Percentiles rank a stretch among this genome's conserved stretches.
Conservation (phyloP, 2,888 invertebrate species). For the Agrotis segetum region DNA sequence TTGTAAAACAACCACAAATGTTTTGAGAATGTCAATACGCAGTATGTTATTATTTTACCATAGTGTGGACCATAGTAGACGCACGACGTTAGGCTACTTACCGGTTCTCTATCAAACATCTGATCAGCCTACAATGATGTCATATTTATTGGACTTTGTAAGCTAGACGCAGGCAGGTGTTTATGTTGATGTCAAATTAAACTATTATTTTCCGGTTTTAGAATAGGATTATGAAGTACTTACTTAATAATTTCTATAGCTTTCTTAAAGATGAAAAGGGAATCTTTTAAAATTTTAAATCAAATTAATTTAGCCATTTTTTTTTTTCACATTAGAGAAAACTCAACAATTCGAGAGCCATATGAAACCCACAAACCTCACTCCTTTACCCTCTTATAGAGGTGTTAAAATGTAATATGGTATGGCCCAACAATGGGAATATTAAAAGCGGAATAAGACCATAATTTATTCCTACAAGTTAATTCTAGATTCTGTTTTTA, state of each 20-base stretch:
- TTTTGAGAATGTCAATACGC: not conserved
- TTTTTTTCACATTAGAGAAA: not conserved
- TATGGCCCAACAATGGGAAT: not conserved
- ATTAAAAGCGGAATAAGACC: not conserved
- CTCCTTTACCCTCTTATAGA: too few relatives aligned
- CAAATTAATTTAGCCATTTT: not conserved
- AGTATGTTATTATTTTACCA: too few relatives aligned
- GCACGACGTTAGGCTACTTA: not conserved
- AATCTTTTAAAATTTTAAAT: not conserved
- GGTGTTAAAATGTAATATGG: too few relatives aligned
- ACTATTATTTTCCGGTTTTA: not conserved
- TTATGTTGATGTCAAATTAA: not conserved
- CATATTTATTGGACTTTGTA: constrained; percentile 26
- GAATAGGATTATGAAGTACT: not conserved
- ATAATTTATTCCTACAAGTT: not conserved
- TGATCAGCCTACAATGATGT: constrained; percentile 25
- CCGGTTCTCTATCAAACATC: constrained; percentile 16
- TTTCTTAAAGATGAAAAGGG: not conserved
- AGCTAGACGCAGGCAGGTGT: constrained; percentile 1
- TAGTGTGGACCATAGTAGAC: not conserved
- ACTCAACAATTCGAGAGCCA: not conserved
- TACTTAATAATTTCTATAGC: not conserved
- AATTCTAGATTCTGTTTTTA: not conserved
- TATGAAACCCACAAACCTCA: not conserved
- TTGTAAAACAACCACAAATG: too few relatives aligned